phyloP scores from a whole-genome alignment of 2,888 invertebrate species.

The Heteromurus nitidus region DNA sequence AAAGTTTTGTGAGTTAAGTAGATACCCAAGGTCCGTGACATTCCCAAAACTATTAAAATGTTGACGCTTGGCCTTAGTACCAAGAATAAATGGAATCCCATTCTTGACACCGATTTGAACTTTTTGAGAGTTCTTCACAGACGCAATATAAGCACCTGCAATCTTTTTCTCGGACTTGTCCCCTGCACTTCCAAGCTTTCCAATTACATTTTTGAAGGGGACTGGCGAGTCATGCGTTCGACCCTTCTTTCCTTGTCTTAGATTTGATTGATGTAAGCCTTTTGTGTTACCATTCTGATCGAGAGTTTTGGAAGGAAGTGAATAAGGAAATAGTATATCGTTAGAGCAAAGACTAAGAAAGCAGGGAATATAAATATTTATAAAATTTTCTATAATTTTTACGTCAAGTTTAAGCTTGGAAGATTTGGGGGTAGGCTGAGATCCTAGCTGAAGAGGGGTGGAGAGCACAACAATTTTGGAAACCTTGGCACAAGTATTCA shows the following conservation, averaged over 20 bases:
- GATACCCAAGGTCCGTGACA: neutral
- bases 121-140: conserved; percentile 17
- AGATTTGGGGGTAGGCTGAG: no score
- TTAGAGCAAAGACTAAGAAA: no score
- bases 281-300: no score
- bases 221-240: neutral
- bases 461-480: conserved; percentile 26
- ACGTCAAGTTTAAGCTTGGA: no score
- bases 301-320: no score
- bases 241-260: neutral
- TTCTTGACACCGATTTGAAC: conserved; percentile 27
- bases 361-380: no score
- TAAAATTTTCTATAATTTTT: no score
- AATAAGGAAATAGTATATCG: no score
- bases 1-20: neutral
- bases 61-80: conserved; percentile 15
- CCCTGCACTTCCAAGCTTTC: neutral
- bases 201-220: neutral
- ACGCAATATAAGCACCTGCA: neutral
- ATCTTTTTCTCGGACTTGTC: neutral
- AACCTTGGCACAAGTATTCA: neutral
- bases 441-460: conserved; percentile 8
- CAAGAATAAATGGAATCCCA: conserved; percentile 30
- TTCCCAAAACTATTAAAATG: conserved; percentile 38
- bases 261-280: no score